Base-by-base conservation (phyloP, 2,797 vertebrate species). In the Ficedula albicollis region DNA sequence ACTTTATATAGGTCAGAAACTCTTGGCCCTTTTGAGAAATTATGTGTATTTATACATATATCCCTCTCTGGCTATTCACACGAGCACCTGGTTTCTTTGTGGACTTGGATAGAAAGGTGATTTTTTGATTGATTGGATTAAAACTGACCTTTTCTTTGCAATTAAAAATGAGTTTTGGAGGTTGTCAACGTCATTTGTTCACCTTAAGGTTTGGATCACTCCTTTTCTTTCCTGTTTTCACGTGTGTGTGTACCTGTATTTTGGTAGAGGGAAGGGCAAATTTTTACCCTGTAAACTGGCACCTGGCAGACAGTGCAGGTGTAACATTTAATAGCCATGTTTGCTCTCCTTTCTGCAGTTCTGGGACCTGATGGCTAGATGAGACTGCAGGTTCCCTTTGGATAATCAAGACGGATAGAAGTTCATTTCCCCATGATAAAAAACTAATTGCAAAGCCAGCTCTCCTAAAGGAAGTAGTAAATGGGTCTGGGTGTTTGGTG, bases 211-310 rank as follows among this genome's bases (percentile, higher is more conserved):
- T 56, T 59, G n/a, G 14, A 32, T 64, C 51, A 8, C 2, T 36
- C 25, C 21, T 36, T 92, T 51, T 67, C 44, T 74, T 69, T 36
- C 36, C 58, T 69, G 34, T 30, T 89, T 63, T 83, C 67, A 46
- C 27, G 9, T 2, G 0, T 0, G 0, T 41, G 2, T 60, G 5
- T 59, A 6, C 27, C 26, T 69, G 25, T 4, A 60, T 54, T 56
- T 73, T 59, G 32, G 16, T 0, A 0, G 32, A 51, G n/a, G 25
- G 4, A 81, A 18, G 4, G 63, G 19, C 26, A 16, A 46, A 46
- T 29, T 54, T 16, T 39, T 46, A 10, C 17, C 30, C 64, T 39
- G 14, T 34, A 39, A 69, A 25, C 20, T 68, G 55, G n/a, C 16
- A 46, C 13, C 11, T 77, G 34, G 11, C 32, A 49, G 43, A 2